Percentiles rank a stretch among this genome's conserved stretches.
Conservation (phyloP, 2,113 vertebrate genomes). For the Hippolais icterina region DNA sequence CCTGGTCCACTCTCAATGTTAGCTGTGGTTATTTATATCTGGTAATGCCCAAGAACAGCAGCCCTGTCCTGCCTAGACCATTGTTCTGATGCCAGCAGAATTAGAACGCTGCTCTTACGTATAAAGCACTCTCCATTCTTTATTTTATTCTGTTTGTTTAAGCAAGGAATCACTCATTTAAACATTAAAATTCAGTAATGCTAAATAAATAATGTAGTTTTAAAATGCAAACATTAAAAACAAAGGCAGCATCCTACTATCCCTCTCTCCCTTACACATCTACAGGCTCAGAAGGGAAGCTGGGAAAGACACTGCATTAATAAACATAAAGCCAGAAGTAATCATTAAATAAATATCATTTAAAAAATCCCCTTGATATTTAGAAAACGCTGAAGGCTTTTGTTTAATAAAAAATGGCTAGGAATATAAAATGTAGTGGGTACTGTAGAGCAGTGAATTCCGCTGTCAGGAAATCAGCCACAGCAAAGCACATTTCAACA, state of each 20-base stretch:
- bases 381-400: conserved; percentile 31
- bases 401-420: conserved; percentile 33
- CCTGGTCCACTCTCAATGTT: not conserved
- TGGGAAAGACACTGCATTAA: conserved; percentile 9
- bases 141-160: conserved; percentile 24
- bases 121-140: not conserved
- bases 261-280: not conserved
- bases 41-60: not conserved
- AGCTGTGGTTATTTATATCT: not conserved
- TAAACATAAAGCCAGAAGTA: conserved; percentile 49
- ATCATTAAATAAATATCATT: conserved; percentile 50
- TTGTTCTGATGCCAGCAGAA: not conserved
- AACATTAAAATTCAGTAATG: not conserved
- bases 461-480: not conserved
- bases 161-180: conserved; percentile 2
- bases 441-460: not conserved
- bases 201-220: conserved; percentile 3
- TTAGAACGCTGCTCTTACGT: not conserved
- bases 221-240: conserved; percentile 42
- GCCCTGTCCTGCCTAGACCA: not conserved
- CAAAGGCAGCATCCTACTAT: not conserved
- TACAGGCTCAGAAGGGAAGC: not conserved
- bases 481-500: not conserved
- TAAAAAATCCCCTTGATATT: not conserved
- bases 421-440: not conserved